Base-by-base conservation (phyloP, 2,888 invertebrate species). In the Diaperis boleti region DNA sequence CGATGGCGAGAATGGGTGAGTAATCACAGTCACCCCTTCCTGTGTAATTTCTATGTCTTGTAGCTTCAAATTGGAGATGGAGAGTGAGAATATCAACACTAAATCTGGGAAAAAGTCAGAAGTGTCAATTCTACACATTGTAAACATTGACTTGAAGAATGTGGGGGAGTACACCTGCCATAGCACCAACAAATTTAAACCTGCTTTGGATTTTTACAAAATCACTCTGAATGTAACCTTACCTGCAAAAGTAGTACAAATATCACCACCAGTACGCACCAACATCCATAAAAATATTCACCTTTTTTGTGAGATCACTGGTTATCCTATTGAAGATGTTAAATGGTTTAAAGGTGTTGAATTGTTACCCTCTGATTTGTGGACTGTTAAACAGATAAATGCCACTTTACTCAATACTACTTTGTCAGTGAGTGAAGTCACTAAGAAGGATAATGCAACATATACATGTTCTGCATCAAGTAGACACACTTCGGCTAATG, bases 401-500 rank as follows among this genome's bases (percentile, higher is more conserved):
- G 81, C 84, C 3, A 90, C 89, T 3, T 82, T 84, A 62, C 82
- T 87, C 2, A 84, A 87, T 73, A 85, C 87, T 42, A 86, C 84
- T 0, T 81, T 89, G 45, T 82, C 81, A 73, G 82, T 89, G 49
- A 79, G 83, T 1, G 84, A 86, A 71, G 82, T 89, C 0, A 83
- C 85, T 6, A 86, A 88, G 65, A 88, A 89, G 72, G 89, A 92
- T 74, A 92, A 92, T 77, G 94, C 92, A 5, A 87, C 89, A 0
- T 91, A 90, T 73, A 80, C 81, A 13, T 89, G 89, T 76, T 72
- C 79, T 35, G 81, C 82, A 70, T 75, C 78, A 20, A 81, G 83
- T 4, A 68, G 69, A 41, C 65, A 71, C 29, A 64, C 69, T 45
- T 66, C 70, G 45, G 69, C 72, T 11, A 78, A 76, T 57, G 66